These are phyloP conservation scores for Scrobipalpa atriplicella DNA, from an alignment of 2,888 invertebrate genomes.

Conservation along the genomic window DNA sequence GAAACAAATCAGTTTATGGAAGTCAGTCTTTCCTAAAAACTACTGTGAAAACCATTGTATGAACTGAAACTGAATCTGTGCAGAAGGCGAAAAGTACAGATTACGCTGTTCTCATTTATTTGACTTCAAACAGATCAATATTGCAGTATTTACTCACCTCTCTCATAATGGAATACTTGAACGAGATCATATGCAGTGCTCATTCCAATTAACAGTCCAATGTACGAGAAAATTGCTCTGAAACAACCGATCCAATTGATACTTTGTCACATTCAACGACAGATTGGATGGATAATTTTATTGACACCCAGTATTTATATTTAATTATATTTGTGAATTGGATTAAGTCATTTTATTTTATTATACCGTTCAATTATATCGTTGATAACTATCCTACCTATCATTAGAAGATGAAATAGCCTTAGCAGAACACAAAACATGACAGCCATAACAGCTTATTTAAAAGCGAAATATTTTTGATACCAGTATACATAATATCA, in stretches of 20 bases:
- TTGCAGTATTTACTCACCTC: slow-evolving; percentile 43
- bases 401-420: too few species aligned
- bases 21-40: too few species aligned
- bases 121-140: neutral
- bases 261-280: slow-evolving; percentile 1
- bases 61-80: too few species aligned
- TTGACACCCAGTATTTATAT: neutral
- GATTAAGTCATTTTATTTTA: too few species aligned
- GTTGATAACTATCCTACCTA: too few species aligned
- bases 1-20: too few species aligned
- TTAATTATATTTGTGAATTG: neutral
- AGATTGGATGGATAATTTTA: neutral
- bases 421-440: too few species aligned
- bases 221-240: slow-evolving; percentile 54
- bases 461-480: too few species aligned
- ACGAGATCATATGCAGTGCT: slow-evolving; percentile 58
- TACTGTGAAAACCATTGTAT: too few species aligned
- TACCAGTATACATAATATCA: too few species aligned
- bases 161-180: slow-evolving; percentile 44
- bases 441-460: too few species aligned
- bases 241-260: slow-evolving; percentile 24
- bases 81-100: neutral
- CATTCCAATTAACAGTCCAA: slow-evolving; percentile 44
- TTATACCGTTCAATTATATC: too few species aligned
- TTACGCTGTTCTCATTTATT: neutral